These are phyloP conservation scores for Lagocephalus sceleratus DNA, from an alignment of 2,797 vertebrate genomes.

Conservation along the genomic window DNA sequence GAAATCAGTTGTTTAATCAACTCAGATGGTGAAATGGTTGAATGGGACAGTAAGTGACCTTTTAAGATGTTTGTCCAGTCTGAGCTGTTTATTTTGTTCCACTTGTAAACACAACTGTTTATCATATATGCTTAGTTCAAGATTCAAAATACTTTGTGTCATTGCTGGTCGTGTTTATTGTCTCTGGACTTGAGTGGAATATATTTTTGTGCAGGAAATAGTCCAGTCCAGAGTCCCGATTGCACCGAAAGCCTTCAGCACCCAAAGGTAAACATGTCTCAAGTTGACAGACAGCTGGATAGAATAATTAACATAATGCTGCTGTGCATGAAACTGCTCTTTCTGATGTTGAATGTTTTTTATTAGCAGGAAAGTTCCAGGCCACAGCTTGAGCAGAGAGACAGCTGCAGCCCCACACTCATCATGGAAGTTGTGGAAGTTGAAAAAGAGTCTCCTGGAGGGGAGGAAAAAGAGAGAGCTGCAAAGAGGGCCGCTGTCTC, in stretches of 20 bases:
- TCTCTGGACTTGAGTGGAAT: no score
- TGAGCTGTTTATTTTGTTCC: no score
- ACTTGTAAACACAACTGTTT: no score
- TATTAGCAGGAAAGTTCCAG: conserved; percentile 31
- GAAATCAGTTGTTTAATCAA: conserved; percentile 60
- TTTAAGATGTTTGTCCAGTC: no score
- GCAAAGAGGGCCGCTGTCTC: conserved; percentile 27
- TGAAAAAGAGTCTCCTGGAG: conserved; percentile 43
- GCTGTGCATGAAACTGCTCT: conserved; percentile 1
- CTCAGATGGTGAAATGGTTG: conserved; percentile 62
- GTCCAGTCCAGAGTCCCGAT: conserved; percentile 37
- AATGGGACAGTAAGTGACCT: conserved; percentile 62
- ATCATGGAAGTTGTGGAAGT: conserved; percentile 56
- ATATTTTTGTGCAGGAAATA: conserved; percentile 34
- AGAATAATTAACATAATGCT: no score
- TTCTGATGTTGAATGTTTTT: conserved; percentile 10
- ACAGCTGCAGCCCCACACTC: conserved; percentile 44
- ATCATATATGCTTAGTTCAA: no score
- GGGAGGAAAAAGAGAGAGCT: conserved; percentile 36
- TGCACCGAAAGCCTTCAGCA: conserved; percentile 28
- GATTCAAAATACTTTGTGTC: no score
- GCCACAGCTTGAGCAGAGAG: conserved; percentile 41
- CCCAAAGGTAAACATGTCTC: conserved; percentile 44
- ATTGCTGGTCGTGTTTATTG: no score
- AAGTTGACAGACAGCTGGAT: neutral